A percentile compares a stretch with the other conserved stretches of the same genome.
These are phyloP conservation scores for Chloropsis hardwickii DNA, from an alignment of 2,113 vertebrate genomes.

Conservation along the genomic window DNA sequence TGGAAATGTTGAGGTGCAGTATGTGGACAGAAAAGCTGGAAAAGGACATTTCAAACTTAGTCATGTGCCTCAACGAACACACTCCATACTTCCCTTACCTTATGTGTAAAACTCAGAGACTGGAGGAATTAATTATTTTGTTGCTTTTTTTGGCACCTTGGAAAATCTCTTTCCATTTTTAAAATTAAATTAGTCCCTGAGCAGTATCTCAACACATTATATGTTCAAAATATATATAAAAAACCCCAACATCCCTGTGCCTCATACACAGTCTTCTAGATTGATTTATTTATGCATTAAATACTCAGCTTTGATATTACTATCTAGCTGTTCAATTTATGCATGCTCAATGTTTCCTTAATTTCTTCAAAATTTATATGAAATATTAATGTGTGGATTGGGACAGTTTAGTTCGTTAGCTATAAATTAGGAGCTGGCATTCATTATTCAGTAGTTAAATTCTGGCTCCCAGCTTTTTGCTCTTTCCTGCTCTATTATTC, in stretches of 20 bases:
- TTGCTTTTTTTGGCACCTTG: not conserved
- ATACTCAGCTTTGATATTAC: not conserved
- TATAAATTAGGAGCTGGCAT: slow-evolving; percentile 38
- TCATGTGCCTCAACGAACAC: not conserved
- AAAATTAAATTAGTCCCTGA: slow-evolving; percentile 11
- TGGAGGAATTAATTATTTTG: not conserved
- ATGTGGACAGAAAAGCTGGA: not conserved
- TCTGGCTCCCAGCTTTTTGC: not conserved
- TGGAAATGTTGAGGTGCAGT: not conserved
- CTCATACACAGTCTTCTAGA: not conserved
- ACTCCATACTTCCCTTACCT: not conserved
- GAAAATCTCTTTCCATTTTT: not conserved
- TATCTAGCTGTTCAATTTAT: not conserved
- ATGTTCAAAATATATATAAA: not conserved
- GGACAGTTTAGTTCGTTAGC: slow-evolving; percentile 39
- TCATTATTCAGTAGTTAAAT: slow-evolving; percentile 45
- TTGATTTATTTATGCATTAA: slow-evolving; percentile 4
- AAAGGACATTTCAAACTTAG: not conserved
- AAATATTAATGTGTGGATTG: slow-evolving; percentile 38
- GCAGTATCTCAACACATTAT: not conserved
- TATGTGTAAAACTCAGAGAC: not conserved
- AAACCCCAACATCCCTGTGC: not conserved
- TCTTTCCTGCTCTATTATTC: slow-evolving; percentile 17
- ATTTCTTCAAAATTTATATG: slow-evolving; percentile 28
- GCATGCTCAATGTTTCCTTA: not conserved